Evolutionary conservation across 1,140 invertebrate species (phyloP).

Genomic region (Cherax destructor): DNA sequence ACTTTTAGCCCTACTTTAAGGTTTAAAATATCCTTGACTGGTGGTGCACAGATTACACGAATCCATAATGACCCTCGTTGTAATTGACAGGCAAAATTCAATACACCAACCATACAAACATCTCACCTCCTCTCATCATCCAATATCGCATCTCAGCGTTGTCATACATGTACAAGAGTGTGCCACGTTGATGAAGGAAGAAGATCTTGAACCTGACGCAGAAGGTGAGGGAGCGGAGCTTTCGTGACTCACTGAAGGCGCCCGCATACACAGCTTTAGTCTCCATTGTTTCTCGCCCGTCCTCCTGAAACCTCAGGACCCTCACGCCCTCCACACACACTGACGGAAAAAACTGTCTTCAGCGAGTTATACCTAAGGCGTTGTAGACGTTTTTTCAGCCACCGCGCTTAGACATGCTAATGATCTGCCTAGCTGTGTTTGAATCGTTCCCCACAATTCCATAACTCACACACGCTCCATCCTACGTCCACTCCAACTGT

Average conservation of each 20-base stretch:
- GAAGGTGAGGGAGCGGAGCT: slow-evolving; percentile 34
- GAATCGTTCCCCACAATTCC: too few relatives aligned
- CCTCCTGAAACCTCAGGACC: slow-evolving; percentile 41
- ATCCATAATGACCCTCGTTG: too few relatives aligned
- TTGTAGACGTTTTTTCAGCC: too few relatives aligned
- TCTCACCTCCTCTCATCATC: slow-evolving; percentile 48
- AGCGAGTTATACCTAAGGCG: too few relatives aligned
- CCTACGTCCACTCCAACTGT: too few relatives aligned
- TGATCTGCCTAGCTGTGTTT: too few relatives aligned
- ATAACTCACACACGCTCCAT: too few relatives aligned
- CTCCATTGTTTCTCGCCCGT: slow-evolving; percentile 9
- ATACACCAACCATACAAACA: background rate
- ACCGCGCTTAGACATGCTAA: too few relatives aligned
- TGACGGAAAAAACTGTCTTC: background rate
- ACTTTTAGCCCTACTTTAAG: too few relatives aligned
- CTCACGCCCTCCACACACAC: slow-evolving; percentile 6
- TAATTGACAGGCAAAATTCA: too few relatives aligned
- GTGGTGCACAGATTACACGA: too few relatives aligned
- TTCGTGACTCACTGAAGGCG: background rate
- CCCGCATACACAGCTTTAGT: slow-evolving; percentile 30
- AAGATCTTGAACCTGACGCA: slow-evolving; percentile 53
- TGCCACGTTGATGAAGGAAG: slow-evolving; percentile 37
- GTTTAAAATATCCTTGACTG: too few relatives aligned
- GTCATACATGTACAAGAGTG: slow-evolving; percentile 38
- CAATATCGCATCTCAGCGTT: slow-evolving; percentile 7